Conservation (phyloP, 2,113 vertebrate species). For the Eudyptes chrysolophus region DNA sequence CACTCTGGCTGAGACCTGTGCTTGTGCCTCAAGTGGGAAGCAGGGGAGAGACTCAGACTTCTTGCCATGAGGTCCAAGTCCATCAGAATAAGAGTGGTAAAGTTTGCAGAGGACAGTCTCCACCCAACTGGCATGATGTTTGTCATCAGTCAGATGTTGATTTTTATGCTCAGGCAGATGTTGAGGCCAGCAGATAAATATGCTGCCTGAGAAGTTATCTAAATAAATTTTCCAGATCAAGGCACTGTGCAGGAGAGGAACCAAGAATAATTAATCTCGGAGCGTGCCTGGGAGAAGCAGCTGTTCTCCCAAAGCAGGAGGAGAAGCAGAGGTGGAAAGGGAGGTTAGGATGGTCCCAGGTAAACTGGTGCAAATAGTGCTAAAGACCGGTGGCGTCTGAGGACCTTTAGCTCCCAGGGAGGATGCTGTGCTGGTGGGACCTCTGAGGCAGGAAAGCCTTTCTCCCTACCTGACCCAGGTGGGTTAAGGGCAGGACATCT, state of each 20-base stretch:
- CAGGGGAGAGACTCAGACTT: not conserved
- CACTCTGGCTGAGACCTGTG: not conserved
- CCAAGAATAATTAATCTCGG: constrained; percentile 1
- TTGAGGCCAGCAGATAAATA: constrained; percentile 6
- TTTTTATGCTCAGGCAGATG: not conserved
- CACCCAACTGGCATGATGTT: not conserved
- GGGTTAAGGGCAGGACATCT: not conserved
- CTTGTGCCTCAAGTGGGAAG: not conserved
- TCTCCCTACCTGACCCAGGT: not conserved
- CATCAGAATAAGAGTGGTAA: not conserved
- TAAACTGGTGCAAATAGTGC: not conserved
- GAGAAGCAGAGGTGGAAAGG: not conserved
- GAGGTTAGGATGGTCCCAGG: not conserved
- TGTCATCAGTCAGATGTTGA: not conserved
- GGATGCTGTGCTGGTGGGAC: not conserved
- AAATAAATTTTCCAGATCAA: constrained; percentile 27
- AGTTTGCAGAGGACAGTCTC: not conserved
- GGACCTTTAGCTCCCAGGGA: not conserved
- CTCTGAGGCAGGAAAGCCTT: not conserved
- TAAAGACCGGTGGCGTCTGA: rapidly evolving
- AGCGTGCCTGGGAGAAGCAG: not conserved
- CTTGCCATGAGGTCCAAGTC: not conserved
- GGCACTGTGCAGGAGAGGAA: not conserved
- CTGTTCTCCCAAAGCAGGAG: not conserved
- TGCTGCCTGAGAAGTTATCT: not conserved